These are phyloP conservation scores for Etheostoma perlongum DNA, from an alignment of 2,797 vertebrate genomes.

Conservation along the genomic window DNA sequence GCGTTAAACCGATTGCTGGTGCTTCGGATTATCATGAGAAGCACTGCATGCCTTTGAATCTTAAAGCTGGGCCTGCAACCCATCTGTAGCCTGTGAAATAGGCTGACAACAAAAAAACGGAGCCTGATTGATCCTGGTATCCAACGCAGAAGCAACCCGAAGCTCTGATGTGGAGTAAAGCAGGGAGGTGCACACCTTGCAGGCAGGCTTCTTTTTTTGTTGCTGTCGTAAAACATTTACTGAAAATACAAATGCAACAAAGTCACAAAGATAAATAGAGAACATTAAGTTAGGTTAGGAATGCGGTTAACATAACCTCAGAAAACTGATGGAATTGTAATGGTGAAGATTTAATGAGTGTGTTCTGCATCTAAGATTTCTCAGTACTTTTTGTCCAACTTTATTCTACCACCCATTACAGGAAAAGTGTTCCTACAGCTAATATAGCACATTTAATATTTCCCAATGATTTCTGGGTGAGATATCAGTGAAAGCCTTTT, in stretches of 20 bases:
- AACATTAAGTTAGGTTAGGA: not conserved
- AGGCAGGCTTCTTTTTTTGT: slow-evolving; percentile 44
- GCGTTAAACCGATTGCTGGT: slow-evolving; percentile 73
- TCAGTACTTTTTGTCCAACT: slow-evolving; percentile 18
- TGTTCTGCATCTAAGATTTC: slow-evolving; percentile 15
- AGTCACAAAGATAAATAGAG: slow-evolving; percentile 5
- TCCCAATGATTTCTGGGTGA: slow-evolving; percentile 11
- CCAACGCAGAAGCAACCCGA: slow-evolving; percentile 44
- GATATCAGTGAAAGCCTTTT: slow-evolving; percentile 1
- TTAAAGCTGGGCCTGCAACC: slow-evolving; percentile 73
- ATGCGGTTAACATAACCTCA: not conserved
- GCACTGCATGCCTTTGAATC: slow-evolving; percentile 75
- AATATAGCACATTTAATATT: slow-evolving; percentile 15
- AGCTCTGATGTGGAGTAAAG: slow-evolving; percentile 68
- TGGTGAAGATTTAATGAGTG: slow-evolving; percentile 27
- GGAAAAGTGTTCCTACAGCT: not conserved
- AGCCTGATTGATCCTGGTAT: slow-evolving; percentile 75
- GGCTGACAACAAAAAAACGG: slow-evolving; percentile 70
- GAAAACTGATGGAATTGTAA: slow-evolving; percentile 12
- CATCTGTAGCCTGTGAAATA: slow-evolving; percentile 79
- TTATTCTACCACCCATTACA: not conserved
- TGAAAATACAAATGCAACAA: slow-evolving; percentile 35
- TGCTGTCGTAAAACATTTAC: slow-evolving; percentile 47
- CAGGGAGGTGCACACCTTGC: slow-evolving; percentile 51
- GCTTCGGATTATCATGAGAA: slow-evolving; percentile 82